Evolutionary conservation across 1,140 invertebrate genomes (phyloP).

Genomic region (Brachionus sp.): DNA sequence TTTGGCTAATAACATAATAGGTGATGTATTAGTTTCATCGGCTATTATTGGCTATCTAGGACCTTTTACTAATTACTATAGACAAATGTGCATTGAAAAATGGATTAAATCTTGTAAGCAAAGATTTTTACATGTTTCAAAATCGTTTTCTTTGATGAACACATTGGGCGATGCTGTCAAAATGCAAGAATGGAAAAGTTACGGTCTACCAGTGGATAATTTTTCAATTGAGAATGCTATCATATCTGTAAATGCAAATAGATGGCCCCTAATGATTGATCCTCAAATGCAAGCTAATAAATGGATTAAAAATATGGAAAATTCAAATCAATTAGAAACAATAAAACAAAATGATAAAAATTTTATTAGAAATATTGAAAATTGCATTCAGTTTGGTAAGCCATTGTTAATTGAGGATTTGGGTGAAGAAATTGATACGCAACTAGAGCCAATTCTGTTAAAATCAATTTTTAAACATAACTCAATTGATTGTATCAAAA

Average conservation of each 20-base stretch:
- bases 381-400: slow-evolving; percentile 60
- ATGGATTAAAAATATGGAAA: slow-evolving; percentile 61
- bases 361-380: slow-evolving; percentile 56
- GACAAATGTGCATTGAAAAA: slow-evolving; percentile 55
- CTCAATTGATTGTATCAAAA: slow-evolving; percentile 50
- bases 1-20: slow-evolving; percentile 58
- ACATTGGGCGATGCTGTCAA: slow-evolving; percentile 58
- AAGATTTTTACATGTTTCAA: slow-evolving; percentile 55
- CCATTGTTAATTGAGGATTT: slow-evolving; percentile 60
- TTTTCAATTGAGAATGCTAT: slow-evolving; percentile 60
- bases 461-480: slow-evolving; percentile 55
- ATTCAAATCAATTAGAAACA: slow-evolving; percentile 56
- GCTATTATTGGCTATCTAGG: slow-evolving; percentile 59
- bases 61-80: slow-evolving; percentile 56
- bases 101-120: slow-evolving; percentile 56
- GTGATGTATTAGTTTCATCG: slow-evolving; percentile 58
- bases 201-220: slow-evolving; percentile 59
- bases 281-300: slow-evolving; percentile 60
- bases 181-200: slow-evolving; percentile 59
- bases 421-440: slow-evolving; percentile 58
- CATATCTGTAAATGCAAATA: slow-evolving; percentile 55
- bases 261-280: slow-evolving; percentile 61
- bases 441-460: slow-evolving; percentile 57
- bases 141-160: slow-evolving; percentile 53
- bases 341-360: slow-evolving; percentile 56